These are phyloP conservation scores for Melanargia galathea DNA, from an alignment of 2,888 invertebrate genomes.

Conservation along the genomic window DNA sequence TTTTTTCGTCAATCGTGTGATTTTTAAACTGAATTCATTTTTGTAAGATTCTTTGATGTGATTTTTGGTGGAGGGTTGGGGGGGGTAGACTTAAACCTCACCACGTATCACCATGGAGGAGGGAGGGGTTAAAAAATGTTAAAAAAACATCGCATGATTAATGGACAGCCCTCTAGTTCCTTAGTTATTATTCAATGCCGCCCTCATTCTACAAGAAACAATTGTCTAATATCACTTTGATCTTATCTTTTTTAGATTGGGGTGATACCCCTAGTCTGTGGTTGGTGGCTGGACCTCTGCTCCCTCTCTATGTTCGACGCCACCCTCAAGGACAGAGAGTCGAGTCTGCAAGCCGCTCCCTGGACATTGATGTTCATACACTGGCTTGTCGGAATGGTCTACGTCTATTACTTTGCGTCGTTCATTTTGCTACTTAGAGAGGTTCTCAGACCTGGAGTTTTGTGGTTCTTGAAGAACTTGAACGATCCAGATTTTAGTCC, in stretches of 20 bases:
- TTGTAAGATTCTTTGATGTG: too few species aligned
- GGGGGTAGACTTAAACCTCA: too few species aligned
- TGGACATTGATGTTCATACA: conserved; percentile 99
- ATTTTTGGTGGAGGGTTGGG: too few species aligned
- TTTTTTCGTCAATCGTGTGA: too few species aligned
- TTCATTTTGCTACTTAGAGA: conserved; percentile 96
- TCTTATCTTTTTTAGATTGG: conserved; percentile 85
- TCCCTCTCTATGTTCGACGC: conserved; percentile 96
- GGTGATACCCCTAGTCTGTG: conserved; percentile 97
- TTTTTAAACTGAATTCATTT: too few species aligned
- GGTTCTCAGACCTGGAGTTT: conserved; percentile 96
- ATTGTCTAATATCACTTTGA: too few species aligned
- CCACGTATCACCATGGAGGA: too few species aligned
- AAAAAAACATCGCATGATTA: too few species aligned
- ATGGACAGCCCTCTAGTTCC: too few species aligned
- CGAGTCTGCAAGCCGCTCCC: conserved; percentile 94
- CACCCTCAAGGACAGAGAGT: conserved; percentile 92
- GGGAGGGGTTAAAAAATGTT: too few species aligned
- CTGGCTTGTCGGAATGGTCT: conserved; percentile 99
- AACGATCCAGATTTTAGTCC: conserved; percentile 99
- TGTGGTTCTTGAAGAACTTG: conserved; percentile 98
- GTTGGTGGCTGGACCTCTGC: conserved; percentile 99
- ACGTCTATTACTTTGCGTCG: conserved; percentile 99
- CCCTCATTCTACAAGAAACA: too few species aligned
- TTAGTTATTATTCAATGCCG: too few species aligned